These are phyloP conservation scores for Seriola rivoliana DNA, from an alignment of 2,113 vertebrate species.

Conservation along the genomic window DNA sequence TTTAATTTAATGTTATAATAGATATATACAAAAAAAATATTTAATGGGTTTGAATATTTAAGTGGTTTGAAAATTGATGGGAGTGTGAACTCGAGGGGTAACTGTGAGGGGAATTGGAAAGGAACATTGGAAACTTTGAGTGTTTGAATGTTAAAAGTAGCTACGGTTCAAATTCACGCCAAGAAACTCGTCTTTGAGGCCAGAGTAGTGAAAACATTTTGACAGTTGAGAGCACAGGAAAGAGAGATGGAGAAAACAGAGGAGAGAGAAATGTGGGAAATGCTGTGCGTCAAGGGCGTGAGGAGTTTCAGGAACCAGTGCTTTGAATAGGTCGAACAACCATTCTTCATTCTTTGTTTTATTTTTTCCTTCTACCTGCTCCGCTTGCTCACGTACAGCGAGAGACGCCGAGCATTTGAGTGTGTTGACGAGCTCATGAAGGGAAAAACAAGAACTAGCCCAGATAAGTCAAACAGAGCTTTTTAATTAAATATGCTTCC, in stretches of 20 bases:
- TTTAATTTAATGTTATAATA: too few relatives aligned
- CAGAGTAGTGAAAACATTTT: slow-evolving; percentile 4
- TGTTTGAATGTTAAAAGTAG: not conserved
- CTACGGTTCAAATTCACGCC: not conserved
- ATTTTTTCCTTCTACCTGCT: not conserved
- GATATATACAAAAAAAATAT: too few relatives aligned
- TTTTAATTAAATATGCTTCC: slow-evolving; percentile 10
- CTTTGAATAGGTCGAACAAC: not conserved
- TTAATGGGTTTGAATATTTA: too few relatives aligned
- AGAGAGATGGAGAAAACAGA: slow-evolving; percentile 1
- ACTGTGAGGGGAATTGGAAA: not conserved
- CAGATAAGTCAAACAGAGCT: not conserved
- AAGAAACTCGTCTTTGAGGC: not conserved
- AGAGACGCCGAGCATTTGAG: not conserved
- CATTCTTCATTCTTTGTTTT: not conserved
- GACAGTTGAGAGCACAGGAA: not conserved
- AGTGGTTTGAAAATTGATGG: too few relatives aligned
- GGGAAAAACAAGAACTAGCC: not conserved
- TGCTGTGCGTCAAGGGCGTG: not conserved
- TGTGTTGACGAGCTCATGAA: not conserved
- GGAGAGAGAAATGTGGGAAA: slow-evolving; percentile 6
- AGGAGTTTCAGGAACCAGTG: not conserved
- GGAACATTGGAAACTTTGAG: not conserved
- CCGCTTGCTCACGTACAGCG: not conserved
- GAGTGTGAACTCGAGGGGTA: too few relatives aligned